Conservation (phyloP, 2,797 vertebrate species). For the Chelon labrosus region DNA sequence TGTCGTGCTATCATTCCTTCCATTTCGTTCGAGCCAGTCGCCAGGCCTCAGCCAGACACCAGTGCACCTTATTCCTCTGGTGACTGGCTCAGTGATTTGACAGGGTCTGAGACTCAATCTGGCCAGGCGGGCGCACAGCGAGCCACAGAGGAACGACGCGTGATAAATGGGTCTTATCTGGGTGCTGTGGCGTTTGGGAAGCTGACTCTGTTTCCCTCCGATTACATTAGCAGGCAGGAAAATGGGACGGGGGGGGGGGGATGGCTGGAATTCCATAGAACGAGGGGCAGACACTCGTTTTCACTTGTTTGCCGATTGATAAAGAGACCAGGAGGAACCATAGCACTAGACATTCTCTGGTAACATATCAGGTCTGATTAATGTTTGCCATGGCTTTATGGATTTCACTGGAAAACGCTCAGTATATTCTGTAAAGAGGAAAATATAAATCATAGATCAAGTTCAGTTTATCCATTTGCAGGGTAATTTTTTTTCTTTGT, state of each 20-base stretch:
- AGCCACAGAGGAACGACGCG: conserved; percentile 71
- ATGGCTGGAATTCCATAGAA: conserved; percentile 81
- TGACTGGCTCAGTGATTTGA: conserved; percentile 71
- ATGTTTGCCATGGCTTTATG: conserved; percentile 29
- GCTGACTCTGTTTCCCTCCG: conserved; percentile 83
- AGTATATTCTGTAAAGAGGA: background rate
- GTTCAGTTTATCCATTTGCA: conserved; percentile 1
- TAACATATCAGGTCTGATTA: conserved; percentile 23
- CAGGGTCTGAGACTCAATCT: conserved; percentile 73
- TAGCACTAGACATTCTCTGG: conserved; percentile 24
- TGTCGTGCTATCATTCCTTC: conserved; percentile 61
- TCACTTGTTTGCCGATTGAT: conserved; percentile 79
- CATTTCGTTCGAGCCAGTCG: conserved; percentile 56
- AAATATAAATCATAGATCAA: conserved; percentile 10
- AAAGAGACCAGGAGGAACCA: conserved; percentile 61
- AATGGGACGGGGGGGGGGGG: conserved; percentile 73
- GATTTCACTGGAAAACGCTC: conserved; percentile 28
- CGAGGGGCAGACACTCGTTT: conserved; percentile 67
- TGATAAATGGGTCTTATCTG: conserved; percentile 88
- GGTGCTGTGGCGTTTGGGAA: conserved; percentile 80
- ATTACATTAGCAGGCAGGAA: conserved; percentile 87
- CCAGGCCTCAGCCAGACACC: conserved; percentile 64
- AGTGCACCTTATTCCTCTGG: conserved; percentile 54
- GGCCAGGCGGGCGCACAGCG: conserved; percentile 64
- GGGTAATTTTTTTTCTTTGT: background rate